A percentile compares a stretch with the other conserved stretches of the same genome.
Evolutionary conservation across 2,113 vertebrate species (phyloP).

Genomic region (Furnarius figulus): DNA sequence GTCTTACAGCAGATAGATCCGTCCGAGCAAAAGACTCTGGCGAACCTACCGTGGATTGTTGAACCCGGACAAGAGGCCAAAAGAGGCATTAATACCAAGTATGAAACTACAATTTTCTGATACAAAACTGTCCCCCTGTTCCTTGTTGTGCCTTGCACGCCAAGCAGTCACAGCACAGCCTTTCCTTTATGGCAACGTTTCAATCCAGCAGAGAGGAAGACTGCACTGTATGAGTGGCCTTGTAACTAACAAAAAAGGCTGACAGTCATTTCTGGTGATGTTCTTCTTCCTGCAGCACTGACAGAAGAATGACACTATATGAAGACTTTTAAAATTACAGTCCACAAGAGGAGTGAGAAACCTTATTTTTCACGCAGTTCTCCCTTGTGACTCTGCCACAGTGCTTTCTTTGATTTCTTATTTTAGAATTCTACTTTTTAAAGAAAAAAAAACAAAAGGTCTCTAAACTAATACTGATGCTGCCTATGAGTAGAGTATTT

Average conservation of each 20-base stretch:
- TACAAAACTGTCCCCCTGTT: conserved; percentile 84
- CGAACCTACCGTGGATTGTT: conserved; percentile 99
- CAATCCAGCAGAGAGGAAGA: conserved; percentile 83
- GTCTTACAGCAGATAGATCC: conserved; percentile 92
- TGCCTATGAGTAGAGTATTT: conserved; percentile 66
- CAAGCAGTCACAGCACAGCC: conserved; percentile 84
- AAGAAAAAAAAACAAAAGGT: conserved; percentile 36
- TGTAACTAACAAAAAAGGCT: conserved; percentile 88
- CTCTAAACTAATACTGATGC: conserved; percentile 69
- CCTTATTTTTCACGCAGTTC: conserved; percentile 65
- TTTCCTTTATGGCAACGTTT: conserved; percentile 82
- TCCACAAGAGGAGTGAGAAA: conserved; percentile 78
- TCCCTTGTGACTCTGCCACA: conserved; percentile 74
- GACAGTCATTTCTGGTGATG: conserved; percentile 79
- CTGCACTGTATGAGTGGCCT: conserved; percentile 84
- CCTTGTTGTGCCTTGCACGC: conserved; percentile 94
- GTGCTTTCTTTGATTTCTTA: conserved; percentile 77
- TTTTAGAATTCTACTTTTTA: conserved; percentile 72
- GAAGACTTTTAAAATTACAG: conserved; percentile 78
- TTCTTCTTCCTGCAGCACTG: conserved; percentile 82
- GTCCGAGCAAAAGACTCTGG: conserved; percentile 96
- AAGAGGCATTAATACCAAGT: conserved; percentile 99
- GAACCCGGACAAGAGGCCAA: conserved; percentile 99
- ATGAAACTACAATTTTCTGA: conserved; percentile 99
- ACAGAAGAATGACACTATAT: conserved; percentile 80